Base-by-base conservation (phyloP, 2,888 invertebrate genomes). In the Bedellia somnulentella region DNA sequence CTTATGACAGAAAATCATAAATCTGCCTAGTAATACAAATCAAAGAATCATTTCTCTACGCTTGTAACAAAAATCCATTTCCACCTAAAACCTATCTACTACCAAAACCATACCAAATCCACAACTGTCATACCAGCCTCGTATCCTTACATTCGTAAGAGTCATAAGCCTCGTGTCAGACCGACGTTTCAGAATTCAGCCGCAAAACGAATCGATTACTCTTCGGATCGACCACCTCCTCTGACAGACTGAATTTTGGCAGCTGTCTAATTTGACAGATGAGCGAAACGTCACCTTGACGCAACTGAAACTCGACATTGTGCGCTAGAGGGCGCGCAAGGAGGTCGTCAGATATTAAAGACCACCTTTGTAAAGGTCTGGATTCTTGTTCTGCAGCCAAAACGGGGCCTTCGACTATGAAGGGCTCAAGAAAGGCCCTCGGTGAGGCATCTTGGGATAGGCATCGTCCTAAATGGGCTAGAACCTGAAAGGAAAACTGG, bases 201-300 rank as follows among this genome's bases (percentile, higher is more conserved):
- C 94, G 81, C 39, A 97, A 76, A 30, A 96, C 87, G 80, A 97
- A 98, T 57, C 94, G 89, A 66, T 96, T 95, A 47, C 89, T 90
- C 62, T 95, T 94, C 0, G 95, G 94, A 73, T 97, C 94, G 10
- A 96, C 90, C 1, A 96, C 90, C 60, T 98, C 95, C 57, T 99
- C 99, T 0, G 91, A 89, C 23, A 99, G 79, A 62, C 91, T 93
- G 56, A 97, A 93, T 66, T 95, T 93, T 1, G 99, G 98, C 45
- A 99, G 67, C 45, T 84, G 82, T 43, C 87, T 82, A 31, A 97
- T 83, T 9, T 86, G 83, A 52, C 96, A 94, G 43, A 96, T 78
- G 2, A 99, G 80, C 1, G 94, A 93, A 15, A 98, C 86, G 54
- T 96, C 95, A 38, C 89, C 91, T 59, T 95, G 94, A 14, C 96